A percentile compares a stretch with the other conserved stretches of the same genome.
Evolutionary conservation across 2,797 vertebrate genomes (phyloP).

Genomic region (Melanotaenia nigrans): DNA sequence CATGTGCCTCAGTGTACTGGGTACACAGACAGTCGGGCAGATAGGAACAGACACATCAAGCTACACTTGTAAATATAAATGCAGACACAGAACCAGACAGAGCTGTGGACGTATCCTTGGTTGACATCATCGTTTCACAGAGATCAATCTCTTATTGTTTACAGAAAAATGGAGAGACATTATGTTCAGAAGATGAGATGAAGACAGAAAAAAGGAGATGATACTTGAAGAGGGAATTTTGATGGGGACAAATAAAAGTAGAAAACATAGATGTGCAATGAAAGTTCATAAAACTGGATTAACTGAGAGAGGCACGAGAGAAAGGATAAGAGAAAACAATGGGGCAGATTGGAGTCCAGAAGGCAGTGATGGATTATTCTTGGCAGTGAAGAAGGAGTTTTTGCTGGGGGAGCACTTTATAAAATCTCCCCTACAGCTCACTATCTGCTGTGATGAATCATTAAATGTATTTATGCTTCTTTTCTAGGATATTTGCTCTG

Average conservation of each 20-base stretch:
- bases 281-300: not conserved
- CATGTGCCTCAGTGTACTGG: slow-evolving; percentile 31
- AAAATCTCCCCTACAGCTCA: slow-evolving; percentile 47
- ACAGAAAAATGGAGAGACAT: not conserved
- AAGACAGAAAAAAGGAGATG: slow-evolving; percentile 2
- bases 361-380: slow-evolving; percentile 54
- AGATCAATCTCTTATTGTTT: slow-evolving; percentile 15
- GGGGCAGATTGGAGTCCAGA: slow-evolving; percentile 43
- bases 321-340: slow-evolving; percentile 34
- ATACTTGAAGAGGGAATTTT: not conserved
- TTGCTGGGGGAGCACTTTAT: slow-evolving; percentile 41
- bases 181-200: not conserved
- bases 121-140: slow-evolving; percentile 11
- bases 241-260: not conserved
- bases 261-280: slow-evolving; percentile 5
- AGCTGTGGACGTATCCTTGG: not conserved
- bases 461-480: not conserved
- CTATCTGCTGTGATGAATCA: slow-evolving; percentile 37
- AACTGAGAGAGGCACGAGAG: slow-evolving; percentile 12
- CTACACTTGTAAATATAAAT: slow-evolving; percentile 39
- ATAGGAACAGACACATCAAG: slow-evolving; percentile 42
- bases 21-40: slow-evolving; percentile 67
- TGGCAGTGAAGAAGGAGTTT: slow-evolving; percentile 49
- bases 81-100: slow-evolving; percentile 46
- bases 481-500: not conserved